These are phyloP conservation scores for Pionites leucogaster DNA, from an alignment of 2,113 vertebrate species.

Conservation along the genomic window DNA sequence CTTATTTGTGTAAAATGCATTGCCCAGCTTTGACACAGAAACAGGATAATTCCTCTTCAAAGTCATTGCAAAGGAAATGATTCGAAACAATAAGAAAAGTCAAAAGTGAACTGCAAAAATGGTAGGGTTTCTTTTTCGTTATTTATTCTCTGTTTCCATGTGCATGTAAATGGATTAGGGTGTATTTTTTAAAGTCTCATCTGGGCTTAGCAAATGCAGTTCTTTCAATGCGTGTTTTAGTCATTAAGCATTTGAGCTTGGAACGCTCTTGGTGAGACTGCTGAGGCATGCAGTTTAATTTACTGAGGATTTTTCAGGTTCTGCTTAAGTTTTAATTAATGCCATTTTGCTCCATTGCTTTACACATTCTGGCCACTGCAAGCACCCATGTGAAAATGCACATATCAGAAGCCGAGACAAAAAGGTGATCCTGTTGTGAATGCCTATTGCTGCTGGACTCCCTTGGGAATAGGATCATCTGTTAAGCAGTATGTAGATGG, in stretches of 20 bases:
- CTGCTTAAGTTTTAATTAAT: background rate
- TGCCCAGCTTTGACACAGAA: background rate
- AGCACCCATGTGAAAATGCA: background rate
- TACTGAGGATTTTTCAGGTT: background rate
- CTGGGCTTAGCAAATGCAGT: background rate
- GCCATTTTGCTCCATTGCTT: background rate
- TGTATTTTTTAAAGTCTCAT: background rate
- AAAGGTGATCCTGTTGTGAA: background rate
- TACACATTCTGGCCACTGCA: background rate
- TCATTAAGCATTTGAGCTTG: background rate
- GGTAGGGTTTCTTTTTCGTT: background rate
- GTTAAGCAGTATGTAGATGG: background rate
- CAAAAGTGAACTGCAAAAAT: background rate
- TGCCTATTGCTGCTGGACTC: background rate
- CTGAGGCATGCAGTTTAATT: background rate
- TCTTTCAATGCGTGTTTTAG: background rate
- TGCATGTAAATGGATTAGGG: background rate
- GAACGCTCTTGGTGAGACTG: background rate
- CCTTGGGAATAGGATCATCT: background rate
- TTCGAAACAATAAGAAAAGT: background rate
- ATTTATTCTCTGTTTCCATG: background rate
- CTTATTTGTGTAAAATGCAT: background rate
- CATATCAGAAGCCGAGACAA: background rate
- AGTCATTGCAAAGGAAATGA: background rate
- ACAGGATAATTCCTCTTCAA: slow-evolving; percentile 17